Evolutionary conservation across 1,140 invertebrate species (phyloP), one percentile per base, ranked within the genome.

Genomic region (Spodoptera frugiperda): DNA sequence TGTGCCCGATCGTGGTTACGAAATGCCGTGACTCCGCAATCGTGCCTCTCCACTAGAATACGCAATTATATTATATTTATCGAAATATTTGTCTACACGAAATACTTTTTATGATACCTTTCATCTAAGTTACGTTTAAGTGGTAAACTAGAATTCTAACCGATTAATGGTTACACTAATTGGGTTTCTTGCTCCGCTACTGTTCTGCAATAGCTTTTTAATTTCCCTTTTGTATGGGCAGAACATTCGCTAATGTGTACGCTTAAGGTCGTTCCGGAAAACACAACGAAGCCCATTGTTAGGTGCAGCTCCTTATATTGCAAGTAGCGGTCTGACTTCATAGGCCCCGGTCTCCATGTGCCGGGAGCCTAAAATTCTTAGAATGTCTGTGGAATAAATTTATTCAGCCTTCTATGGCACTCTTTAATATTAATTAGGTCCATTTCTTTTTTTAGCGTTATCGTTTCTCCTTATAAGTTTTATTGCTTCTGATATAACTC

Each of bases 1-100:
- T 93, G 90, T 77, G 85, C 85, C 88, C 85, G 90, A 91, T 89
- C 87, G 88, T 89, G 85, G 85, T 93, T 91, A 89, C 89, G 90
- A 92, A 92, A 93, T 89, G 82, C 87, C 87, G 83, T 90, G 87
- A 86, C 90, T 91, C 78, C 79, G 77, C 87, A 86, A 90, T 89
- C 84, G 80, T 78, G 87, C 74, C 74, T 85, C 81, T 85, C 78
- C 55, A 84, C 73, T 81, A 78, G 78, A 88, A 86, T 87, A 85
- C 77, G 79, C 83, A 87, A 88, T 87, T 78, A 84, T 82, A 80
- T 65, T 73, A 70, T 61, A 65, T 80, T 65, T 78, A 65, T 70
- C 75, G 15, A 65, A 77, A 68, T 77, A 80, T 80, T 33, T 70
- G 44, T 49, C 51, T 11, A 33, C 49, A 33, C 21, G 14, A 48